Conservation (phyloP, 2,113 vertebrate species). For the Ariopsis seemanni region DNA sequence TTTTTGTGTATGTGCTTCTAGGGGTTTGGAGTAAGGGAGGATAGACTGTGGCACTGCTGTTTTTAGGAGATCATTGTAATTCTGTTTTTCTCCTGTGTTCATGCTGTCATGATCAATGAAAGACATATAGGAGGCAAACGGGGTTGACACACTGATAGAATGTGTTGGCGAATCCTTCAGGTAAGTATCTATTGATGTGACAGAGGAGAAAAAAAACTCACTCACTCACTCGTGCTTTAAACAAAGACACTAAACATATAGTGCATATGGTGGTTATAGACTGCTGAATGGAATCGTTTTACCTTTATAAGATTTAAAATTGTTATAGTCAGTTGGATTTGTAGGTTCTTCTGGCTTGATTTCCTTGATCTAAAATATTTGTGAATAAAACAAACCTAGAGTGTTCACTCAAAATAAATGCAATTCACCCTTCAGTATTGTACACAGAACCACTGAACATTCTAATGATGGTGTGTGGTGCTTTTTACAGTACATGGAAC, state of each 20-base stretch:
- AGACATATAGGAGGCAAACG: not conserved
- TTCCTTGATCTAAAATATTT: constrained; percentile 26
- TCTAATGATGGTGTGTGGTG: not conserved
- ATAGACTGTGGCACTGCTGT: constrained; percentile 12
- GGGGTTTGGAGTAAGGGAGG: not conserved
- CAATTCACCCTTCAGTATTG: not conserved
- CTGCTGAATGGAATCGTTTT: not conserved
- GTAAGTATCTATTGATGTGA: constrained; percentile 32
- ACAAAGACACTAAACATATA: not conserved
- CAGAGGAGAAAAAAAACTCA: not conserved
- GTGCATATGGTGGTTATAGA: not conserved
- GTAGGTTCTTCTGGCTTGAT: constrained; percentile 25
- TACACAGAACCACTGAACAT: not conserved
- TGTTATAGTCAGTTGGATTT: not conserved
- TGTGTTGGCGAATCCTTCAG: constrained; percentile 43
- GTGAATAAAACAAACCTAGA: constrained; percentile 9
- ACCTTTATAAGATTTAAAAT: constrained; percentile 30
- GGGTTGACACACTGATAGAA: not conserved
- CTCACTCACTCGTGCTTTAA: not conserved
- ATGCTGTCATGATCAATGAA: constrained; percentile 2
- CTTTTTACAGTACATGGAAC: not conserved
- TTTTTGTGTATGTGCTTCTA: constrained; percentile 31
- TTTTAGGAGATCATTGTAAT: not conserved
- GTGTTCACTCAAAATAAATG: not conserved
- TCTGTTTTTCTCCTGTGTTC: not conserved